Percentiles rank a stretch among this genome's conserved stretches.
Evolutionary conservation across 1,140 invertebrate species (phyloP).

Genomic region (Magallana ariakensis): DNA sequence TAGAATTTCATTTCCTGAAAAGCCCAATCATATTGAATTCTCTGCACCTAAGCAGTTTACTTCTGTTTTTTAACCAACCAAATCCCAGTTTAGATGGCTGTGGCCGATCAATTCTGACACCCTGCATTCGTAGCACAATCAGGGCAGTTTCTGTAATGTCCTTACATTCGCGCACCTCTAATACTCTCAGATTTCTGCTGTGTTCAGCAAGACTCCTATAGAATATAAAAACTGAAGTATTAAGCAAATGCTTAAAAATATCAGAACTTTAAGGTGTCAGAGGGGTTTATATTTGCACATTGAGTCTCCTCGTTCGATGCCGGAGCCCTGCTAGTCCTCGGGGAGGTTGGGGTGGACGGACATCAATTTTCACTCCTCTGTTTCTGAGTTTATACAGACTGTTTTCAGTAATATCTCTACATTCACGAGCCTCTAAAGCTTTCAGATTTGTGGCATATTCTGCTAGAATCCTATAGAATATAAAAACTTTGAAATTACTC

Average conservation of each 20-base stretch:
- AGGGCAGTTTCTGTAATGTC: not conserved
- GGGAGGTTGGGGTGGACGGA: constrained; percentile 57
- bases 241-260: not conserved
- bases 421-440: constrained; percentile 72
- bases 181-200: not conserved
- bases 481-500: not conserved
- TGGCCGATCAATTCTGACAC: not conserved
- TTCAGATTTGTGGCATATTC: constrained; percentile 73
- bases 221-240: not conserved
- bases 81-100: not conserved
- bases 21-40: too few relatives aligned
- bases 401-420: constrained; percentile 74
- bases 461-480: constrained; percentile 71
- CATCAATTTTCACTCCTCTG: constrained; percentile 64
- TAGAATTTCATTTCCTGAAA: too few relatives aligned
- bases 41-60: too few relatives aligned
- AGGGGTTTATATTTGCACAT: not conserved
- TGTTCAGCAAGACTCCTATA: not conserved
- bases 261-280: too few relatives aligned
- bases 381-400: constrained; percentile 64
- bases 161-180: not conserved
- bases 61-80: not conserved
- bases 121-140: not conserved
- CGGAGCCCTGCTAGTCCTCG: constrained; percentile 44
- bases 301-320: constrained; percentile 30